Percentiles rank a stretch among this genome's conserved stretches.
Conservation (phyloP, 1,140 invertebrate genomes). For the Hydropsyche tenuis region DNA sequence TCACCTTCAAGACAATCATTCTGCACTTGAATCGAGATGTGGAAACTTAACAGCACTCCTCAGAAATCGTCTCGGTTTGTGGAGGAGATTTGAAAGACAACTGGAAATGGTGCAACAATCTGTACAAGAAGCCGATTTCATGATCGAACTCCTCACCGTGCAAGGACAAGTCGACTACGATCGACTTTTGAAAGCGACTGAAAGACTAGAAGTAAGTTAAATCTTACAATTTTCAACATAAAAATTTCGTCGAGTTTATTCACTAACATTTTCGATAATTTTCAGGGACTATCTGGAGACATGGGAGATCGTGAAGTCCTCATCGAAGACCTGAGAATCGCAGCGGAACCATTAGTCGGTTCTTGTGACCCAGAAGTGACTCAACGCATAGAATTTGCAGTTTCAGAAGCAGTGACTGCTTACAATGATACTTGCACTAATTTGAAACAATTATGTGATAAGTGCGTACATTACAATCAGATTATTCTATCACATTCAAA, state of each 20-base stretch:
- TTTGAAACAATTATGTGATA: slow-evolving; percentile 74
- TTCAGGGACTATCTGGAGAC: slow-evolving; percentile 69
- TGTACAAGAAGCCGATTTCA: slow-evolving; percentile 81
- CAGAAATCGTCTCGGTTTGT: slow-evolving; percentile 69
- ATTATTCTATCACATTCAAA: background rate
- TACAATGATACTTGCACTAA: slow-evolving; percentile 78
- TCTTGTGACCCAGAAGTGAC: slow-evolving; percentile 73
- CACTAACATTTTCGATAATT: slow-evolving; percentile 35
- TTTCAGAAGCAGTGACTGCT: slow-evolving; percentile 75
- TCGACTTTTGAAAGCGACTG: slow-evolving; percentile 78
- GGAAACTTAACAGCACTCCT: slow-evolving; percentile 69
- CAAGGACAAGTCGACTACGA: slow-evolving; percentile 83
- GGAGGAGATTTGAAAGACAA: slow-evolving; percentile 77
- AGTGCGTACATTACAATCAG: slow-evolving; percentile 56
- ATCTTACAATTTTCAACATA: background rate
- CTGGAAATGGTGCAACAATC: slow-evolving; percentile 79
- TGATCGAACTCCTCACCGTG: slow-evolving; percentile 82
- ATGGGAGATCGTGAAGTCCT: slow-evolving; percentile 72
- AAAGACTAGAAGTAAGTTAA: slow-evolving; percentile 75
- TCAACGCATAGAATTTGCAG: slow-evolving; percentile 71
- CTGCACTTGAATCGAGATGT: slow-evolving; percentile 72
- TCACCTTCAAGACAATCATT: slow-evolving; percentile 74
- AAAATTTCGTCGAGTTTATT: background rate
- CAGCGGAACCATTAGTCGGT: slow-evolving; percentile 73
- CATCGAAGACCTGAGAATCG: slow-evolving; percentile 70